A percentile compares a stretch with the other conserved stretches of the same genome.
These are phyloP conservation scores for Lepilemur septentrionalis DNA, from an alignment of 2,797 vertebrate species.

Conservation along the genomic window DNA sequence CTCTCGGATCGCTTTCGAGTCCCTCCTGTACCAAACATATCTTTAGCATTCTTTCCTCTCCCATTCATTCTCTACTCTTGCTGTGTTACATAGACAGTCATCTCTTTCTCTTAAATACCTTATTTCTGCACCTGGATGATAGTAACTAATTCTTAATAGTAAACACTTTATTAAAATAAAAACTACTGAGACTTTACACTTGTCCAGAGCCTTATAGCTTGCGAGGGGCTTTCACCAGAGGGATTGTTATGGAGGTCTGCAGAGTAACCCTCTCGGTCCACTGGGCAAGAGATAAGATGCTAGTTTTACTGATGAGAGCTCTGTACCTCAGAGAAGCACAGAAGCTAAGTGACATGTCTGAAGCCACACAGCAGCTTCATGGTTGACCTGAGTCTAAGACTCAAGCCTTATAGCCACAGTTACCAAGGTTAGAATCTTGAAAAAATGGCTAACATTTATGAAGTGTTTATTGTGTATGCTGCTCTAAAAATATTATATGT, in stretches of 20 bases:
- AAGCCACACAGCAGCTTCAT: not conserved
- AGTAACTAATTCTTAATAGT: not conserved
- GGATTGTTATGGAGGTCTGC: not conserved
- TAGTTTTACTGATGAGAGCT: not conserved
- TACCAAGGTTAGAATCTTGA: not conserved
- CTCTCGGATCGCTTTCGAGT: rapidly evolving
- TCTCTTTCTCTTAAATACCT: not conserved
- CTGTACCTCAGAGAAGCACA: not conserved
- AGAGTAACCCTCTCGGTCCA: not conserved
- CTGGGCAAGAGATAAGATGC: not conserved
- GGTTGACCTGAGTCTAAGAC: not conserved
- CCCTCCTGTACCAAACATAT: no score
- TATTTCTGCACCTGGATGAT: not conserved
- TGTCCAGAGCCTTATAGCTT: not conserved
- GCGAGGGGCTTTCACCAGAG: not conserved
- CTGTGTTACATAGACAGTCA: not conserved
- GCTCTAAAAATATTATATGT: not conserved
- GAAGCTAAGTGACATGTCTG: not conserved
- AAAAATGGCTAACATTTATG: not conserved
- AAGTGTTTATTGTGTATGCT: not conserved
- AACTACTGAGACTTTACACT: not conserved
- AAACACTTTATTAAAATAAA: not conserved
- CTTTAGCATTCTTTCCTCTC: rapidly evolving
- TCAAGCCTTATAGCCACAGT: not conserved
- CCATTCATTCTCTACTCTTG: not conserved